Evolutionary conservation across 2,113 vertebrate species (phyloP), one percentile per base, ranked within the genome.

Genomic region (Percopsis transmontana): DNA sequence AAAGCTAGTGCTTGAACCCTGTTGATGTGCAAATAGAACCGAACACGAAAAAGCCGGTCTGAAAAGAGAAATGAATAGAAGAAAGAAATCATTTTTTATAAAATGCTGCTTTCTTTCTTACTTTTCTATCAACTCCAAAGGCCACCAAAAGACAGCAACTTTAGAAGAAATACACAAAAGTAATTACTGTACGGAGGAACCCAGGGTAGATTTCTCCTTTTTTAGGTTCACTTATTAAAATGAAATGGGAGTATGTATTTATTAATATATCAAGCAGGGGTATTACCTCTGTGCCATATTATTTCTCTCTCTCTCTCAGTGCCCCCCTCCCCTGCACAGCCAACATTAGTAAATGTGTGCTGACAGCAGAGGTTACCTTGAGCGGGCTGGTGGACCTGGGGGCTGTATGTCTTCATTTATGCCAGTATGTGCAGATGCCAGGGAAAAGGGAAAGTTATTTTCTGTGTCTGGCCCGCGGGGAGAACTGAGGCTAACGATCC

Each of bases 311-410:
- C 51, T 19, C 51, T 20, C 48, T 21, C 2, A 4, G 14, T 27
- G 71, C 72, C 66, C 84, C 79, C 81, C 83, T 51, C 76, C 76
- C 60, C 75, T 84, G 79, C 38, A 78, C 63, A 69, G 85, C 83
- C 80, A 15, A 73, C 88, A 86, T 90, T 87, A 83, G 89, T 86
- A 91, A 92, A 92, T 89, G 88, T 83, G 72, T 81, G 74, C 82
- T 90, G 92, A 92, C 91, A 93, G 91, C 86, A 92, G 90, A 93
- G 92, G 92, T 93, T 89, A 93, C 92, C 92, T 93, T 93, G 91
- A 92, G 86, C 84, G 67, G 77, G 80, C 86, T 57, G 73, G 71
- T 76, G 79, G 88, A 91, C 91, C 91, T 79, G 72, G 83, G 82
- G 88, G 91, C 88, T 85, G 89, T 93, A 93, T 91, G 89, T 93